Conservation (phyloP, 2,113 vertebrate genomes). For the Amphiprion ocellaris region DNA sequence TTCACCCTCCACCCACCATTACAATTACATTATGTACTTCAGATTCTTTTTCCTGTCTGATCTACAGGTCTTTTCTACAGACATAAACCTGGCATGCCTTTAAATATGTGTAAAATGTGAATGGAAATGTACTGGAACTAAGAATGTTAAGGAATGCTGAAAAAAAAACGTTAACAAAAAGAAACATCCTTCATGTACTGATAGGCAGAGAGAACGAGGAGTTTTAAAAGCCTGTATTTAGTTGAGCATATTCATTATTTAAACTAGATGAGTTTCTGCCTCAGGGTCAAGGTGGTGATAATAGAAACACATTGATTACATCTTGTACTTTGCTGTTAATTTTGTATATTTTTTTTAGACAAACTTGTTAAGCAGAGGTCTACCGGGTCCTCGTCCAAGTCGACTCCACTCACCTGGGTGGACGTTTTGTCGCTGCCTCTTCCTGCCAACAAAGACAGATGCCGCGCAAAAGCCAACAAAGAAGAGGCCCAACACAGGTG, state of each 20-base stretch:
- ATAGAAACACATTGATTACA: neutral
- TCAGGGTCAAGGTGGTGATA: neutral
- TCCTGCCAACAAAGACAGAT: conserved; percentile 85
- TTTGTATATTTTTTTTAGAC: conserved; percentile 55
- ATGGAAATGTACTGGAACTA: neutral
- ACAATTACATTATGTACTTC: neutral
- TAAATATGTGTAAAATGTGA: neutral
- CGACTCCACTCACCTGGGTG: conserved; percentile 88
- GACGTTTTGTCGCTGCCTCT: conserved; percentile 91
- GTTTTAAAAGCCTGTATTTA: conserved; percentile 11
- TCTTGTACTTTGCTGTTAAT: neutral
- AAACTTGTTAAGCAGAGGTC: conserved; percentile 84
- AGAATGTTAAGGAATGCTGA: neutral
- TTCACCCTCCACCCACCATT: neutral
- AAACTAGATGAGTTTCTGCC: neutral
- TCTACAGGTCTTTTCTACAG: neutral
- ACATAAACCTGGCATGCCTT: neutral
- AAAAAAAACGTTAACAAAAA: neutral
- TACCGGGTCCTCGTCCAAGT: conserved; percentile 78
- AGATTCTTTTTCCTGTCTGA: neutral
- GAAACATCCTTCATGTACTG: conserved; percentile 7
- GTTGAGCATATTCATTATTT: neutral
- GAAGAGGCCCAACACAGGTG: conserved; percentile 66
- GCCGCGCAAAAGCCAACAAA: conserved; percentile 54
- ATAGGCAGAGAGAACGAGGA: neutral